These are phyloP conservation scores for Lacerta agilis DNA, from an alignment of 2,797 vertebrate species.

Conservation along the genomic window DNA sequence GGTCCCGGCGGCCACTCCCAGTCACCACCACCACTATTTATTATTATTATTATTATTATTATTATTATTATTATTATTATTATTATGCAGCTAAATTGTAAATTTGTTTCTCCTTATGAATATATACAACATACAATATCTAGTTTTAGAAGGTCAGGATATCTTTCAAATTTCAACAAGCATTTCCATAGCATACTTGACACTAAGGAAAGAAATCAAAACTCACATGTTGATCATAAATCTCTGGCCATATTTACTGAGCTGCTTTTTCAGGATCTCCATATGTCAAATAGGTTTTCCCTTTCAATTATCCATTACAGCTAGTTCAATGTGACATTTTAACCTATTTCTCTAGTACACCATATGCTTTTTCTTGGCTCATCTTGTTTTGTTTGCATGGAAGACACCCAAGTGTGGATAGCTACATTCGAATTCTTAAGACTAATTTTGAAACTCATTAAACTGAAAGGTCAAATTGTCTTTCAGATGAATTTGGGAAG, in stretches of 20 bases:
- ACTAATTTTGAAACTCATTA: not conserved
- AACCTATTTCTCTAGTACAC: not conserved
- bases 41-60: not conserved
- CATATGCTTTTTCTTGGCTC: constrained; percentile 14
- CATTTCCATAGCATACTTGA: not conserved
- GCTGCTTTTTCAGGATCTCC: not conserved
- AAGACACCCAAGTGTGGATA: not conserved
- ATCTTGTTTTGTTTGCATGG: constrained; percentile 3
- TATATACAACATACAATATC: not conserved
- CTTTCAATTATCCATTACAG: not conserved
- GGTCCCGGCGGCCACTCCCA: no score
- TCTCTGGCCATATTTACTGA: not conserved
- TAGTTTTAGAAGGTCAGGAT: not conserved
- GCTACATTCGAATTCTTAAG: not conserved
- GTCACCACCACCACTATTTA: no score
- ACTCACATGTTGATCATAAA: not conserved
- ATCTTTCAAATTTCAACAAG: not conserved
- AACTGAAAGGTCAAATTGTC: not conserved
- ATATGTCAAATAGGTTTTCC: not conserved
- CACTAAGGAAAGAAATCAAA: not conserved
- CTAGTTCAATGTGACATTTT: not conserved
- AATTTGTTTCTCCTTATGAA: not conserved
- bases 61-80: not conserved
- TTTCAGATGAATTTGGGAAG: not conserved
- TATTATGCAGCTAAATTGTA: not conserved